These are phyloP conservation scores for Diacarnus erythraeanus DNA, from an alignment of 37 sponge, comb jelly and placozoan species.

Conservation along the genomic window DNA sequence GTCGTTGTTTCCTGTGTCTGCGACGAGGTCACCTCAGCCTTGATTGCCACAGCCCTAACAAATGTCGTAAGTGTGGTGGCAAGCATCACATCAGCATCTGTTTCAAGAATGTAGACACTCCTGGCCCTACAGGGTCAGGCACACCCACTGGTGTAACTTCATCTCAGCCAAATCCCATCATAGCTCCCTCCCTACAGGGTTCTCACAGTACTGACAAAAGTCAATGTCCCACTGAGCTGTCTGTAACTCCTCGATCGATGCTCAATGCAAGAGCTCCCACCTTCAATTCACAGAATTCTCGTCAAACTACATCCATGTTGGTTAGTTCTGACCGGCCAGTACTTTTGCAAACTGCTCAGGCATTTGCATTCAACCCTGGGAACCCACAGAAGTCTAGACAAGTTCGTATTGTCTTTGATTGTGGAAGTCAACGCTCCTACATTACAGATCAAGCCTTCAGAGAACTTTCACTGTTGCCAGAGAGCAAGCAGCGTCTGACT, in stretches of 20 bases:
- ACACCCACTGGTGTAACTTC: background rate
- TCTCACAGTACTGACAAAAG: no score
- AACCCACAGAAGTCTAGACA: background rate
- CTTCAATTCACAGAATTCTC: background rate
- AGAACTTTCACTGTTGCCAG: background rate
- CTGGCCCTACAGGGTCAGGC: background rate
- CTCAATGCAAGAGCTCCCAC: slow-evolving; percentile 18
- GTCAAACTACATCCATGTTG: background rate
- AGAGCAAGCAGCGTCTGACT: slow-evolving; percentile 8
- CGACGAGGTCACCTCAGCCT: slow-evolving; percentile 35
- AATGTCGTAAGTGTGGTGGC: slow-evolving; percentile 29
- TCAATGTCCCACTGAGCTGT: background rate
- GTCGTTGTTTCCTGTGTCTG: slow-evolving; percentile 48
- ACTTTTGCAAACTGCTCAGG: slow-evolving; percentile 17
- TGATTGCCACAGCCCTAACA: slow-evolving; percentile 12
- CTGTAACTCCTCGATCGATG: background rate
- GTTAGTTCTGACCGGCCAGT: background rate
- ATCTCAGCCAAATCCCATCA: no score
- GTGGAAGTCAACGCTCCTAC: slow-evolving; percentile 43
- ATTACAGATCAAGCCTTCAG: slow-evolving; percentile 12
- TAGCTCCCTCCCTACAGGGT: no score
- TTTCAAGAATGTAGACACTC: background rate
- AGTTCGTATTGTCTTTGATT: background rate
- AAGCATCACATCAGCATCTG: slow-evolving; percentile 49
- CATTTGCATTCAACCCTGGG: slow-evolving; percentile 1